Conservation (phyloP, 2,888 invertebrate species). For the Malthinus flaveolus region DNA sequence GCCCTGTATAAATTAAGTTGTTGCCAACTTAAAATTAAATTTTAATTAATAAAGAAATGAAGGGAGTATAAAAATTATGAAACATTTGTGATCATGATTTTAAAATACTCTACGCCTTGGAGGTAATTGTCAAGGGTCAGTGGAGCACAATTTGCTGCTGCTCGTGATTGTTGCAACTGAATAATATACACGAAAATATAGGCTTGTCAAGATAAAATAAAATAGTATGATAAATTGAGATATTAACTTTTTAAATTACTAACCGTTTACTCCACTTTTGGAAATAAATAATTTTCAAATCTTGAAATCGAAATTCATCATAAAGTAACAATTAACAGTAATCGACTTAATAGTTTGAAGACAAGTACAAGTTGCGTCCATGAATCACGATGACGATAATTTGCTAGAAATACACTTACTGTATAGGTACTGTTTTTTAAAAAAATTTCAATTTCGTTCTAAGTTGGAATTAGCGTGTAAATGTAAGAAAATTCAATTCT, state of each 20-base stretch:
- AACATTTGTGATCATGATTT: slow-evolving; percentile 8
- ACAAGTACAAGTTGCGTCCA: too few species aligned
- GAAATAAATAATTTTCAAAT: too few species aligned
- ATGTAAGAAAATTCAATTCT: slow-evolving; percentile 18
- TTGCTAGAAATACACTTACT: too few species aligned
- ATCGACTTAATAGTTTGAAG: too few species aligned
- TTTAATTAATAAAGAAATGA: too few species aligned
- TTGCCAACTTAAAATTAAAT: too few species aligned
- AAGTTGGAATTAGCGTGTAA: slow-evolving; percentile 19
- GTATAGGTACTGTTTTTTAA: too few species aligned
- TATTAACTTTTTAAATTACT: not conserved
- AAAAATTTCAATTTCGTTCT: slow-evolving; percentile 11
- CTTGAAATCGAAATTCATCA: too few species aligned
- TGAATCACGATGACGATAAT: too few species aligned
- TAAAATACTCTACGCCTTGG: slow-evolving; percentile 22
- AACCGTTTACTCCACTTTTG: not conserved
- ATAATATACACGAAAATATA: slow-evolving; percentile 27
- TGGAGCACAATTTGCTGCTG: slow-evolving; percentile 23
- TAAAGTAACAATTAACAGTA: too few species aligned
- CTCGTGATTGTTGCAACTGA: slow-evolving; percentile 32
- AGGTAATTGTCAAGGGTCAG: slow-evolving; percentile 32
- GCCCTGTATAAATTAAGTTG: too few species aligned
- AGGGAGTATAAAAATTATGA: too few species aligned
- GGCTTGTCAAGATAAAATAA: slow-evolving; percentile 11
- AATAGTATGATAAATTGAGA: not conserved